A percentile compares a stretch with the other conserved stretches of the same genome.
phyloP scores from a whole-genome alignment of 92 coral and sea anemone genomes.

The Bergia sp. region DNA sequence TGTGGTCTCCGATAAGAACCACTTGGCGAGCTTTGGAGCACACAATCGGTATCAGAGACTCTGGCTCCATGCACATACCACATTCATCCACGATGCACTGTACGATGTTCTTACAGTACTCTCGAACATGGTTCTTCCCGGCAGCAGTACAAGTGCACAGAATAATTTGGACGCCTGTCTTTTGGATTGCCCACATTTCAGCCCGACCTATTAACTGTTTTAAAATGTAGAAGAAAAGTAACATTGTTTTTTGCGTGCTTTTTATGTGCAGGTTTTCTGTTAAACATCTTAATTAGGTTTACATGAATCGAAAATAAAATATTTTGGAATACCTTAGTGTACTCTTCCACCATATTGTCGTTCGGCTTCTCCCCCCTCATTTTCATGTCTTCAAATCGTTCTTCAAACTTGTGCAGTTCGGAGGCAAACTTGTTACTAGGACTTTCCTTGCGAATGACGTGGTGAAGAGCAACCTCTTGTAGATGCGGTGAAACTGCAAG shows the following conservation, averaged over 20 bases:
- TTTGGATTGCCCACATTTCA: constrained; percentile 72
- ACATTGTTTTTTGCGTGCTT: too few species aligned
- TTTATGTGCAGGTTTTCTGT: not conserved
- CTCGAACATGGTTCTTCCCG: constrained; percentile 55
- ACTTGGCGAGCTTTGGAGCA: constrained; percentile 72
- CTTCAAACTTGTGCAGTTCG: constrained; percentile 28
- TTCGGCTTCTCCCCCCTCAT: not conserved
- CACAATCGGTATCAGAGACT: constrained; percentile 77
- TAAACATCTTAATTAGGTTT: too few species aligned
- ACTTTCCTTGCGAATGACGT: constrained; percentile 53
- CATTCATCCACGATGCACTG: constrained; percentile 92
- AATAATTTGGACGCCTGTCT: constrained; percentile 64
- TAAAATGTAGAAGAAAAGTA: not conserved
- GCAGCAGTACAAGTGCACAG: constrained; percentile 80
- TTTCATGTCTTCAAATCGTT: not conserved
- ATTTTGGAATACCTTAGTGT: constrained; percentile 5
- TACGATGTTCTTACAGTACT: constrained; percentile 41
- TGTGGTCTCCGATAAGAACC: constrained; percentile 92
- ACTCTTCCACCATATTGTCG: not conserved
- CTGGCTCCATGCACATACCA: constrained; percentile 92
- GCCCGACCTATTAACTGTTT: constrained; percentile 54
- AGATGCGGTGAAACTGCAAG: constrained; percentile 48
- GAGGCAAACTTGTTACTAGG: constrained; percentile 34
- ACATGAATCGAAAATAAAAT: not conserved
- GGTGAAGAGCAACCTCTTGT: constrained; percentile 56